Percentiles rank a stretch among this genome's conserved stretches.
These are phyloP conservation scores for Pseudochromis fuscus DNA, from an alignment of 2,797 vertebrate genomes.

Conservation along the genomic window DNA sequence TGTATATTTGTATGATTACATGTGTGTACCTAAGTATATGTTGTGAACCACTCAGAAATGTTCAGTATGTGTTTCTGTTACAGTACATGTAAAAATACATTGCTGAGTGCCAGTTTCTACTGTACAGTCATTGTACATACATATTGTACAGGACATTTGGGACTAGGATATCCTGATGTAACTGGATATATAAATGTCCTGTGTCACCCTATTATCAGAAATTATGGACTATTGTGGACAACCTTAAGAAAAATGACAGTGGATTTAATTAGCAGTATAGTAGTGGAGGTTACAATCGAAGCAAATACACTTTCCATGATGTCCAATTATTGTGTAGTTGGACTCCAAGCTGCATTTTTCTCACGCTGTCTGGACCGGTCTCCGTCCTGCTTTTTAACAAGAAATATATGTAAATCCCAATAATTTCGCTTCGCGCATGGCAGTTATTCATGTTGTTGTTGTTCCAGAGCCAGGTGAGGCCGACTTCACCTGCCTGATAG, in stretches of 20 bases:
- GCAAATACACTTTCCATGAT: conserved; percentile 8
- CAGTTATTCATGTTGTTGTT: conserved; percentile 68
- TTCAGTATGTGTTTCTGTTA: neutral
- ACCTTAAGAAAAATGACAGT: conserved; percentile 33
- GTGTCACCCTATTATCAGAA: conserved; percentile 27
- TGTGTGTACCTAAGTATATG: neutral
- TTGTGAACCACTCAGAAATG: neutral
- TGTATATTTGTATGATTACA: neutral
- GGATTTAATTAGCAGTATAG: no score
- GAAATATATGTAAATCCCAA: conserved; percentile 72
- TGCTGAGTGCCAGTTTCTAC: neutral
- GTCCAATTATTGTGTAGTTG: conserved; percentile 17
- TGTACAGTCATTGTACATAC: neutral
- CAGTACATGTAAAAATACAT: neutral
- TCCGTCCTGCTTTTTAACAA: conserved; percentile 38
- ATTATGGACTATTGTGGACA: conserved; percentile 24
- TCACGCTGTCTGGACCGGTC: neutral
- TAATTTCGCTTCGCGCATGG: conserved; percentile 64
- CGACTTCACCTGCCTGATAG: conserved; percentile 84
- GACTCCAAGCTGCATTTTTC: conserved; percentile 30
- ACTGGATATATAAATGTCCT: conserved; percentile 8
- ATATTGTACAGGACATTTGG: no score
- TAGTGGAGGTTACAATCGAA: conserved; percentile 1
- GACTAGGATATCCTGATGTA: conserved; percentile 5
- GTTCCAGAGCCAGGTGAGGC: conserved; percentile 72